Percentiles rank a stretch among this genome's conserved stretches.
These are phyloP conservation scores for Pontoporia blainvillei DNA, from an alignment of 2,113 vertebrate genomes.

Conservation along the genomic window DNA sequence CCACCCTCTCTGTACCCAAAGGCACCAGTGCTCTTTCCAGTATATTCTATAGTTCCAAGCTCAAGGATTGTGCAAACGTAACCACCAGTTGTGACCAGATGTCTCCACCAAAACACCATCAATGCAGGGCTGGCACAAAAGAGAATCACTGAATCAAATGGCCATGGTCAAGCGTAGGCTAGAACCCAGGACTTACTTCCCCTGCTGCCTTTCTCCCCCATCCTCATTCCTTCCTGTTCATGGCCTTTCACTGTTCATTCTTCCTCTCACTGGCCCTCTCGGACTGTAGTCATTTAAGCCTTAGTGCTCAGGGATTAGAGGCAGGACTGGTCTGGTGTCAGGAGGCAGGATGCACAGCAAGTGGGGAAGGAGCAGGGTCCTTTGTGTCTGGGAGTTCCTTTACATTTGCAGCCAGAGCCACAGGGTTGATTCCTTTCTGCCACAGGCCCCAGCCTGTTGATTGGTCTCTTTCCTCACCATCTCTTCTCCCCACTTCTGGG, in stretches of 20 bases:
- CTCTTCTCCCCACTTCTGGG: not conserved
- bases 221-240: not conserved
- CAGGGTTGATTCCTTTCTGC: not conserved
- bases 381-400: not conserved
- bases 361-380: not conserved
- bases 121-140: not conserved
- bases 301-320: not conserved
- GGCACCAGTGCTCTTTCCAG: not conserved
- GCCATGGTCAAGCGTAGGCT: not conserved
- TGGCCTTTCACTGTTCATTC: not conserved
- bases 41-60: not conserved
- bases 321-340: not conserved
- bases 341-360: not conserved
- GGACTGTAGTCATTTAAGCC: not conserved
- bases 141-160: not conserved
- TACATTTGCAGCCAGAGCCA: not conserved
- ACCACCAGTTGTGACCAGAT: not conserved
- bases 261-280: not conserved
- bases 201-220: not conserved
- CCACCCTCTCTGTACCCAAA: not conserved
- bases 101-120: not conserved
- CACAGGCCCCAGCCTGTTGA: not conserved
- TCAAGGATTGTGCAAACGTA: not conserved
- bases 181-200: not conserved
- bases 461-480: not conserved